A percentile compares a stretch with the other conserved stretches of the same genome.
phyloP scores from a whole-genome alignment of 1,140 invertebrate genomes.

The Dreissena polymorpha region DNA sequence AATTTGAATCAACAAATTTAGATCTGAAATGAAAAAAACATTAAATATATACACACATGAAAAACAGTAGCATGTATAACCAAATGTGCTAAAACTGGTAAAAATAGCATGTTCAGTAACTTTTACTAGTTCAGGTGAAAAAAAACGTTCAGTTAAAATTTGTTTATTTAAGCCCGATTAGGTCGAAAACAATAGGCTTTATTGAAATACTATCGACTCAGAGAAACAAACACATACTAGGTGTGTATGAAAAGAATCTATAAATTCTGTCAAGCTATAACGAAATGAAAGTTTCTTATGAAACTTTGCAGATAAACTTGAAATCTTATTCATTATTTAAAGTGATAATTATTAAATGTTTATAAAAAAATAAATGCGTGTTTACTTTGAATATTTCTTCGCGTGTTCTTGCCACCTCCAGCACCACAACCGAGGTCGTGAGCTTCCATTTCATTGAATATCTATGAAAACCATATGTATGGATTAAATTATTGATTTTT shows the following conservation, averaged over 20 bases:
- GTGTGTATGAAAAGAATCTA: background rate
- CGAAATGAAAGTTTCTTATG: background rate
- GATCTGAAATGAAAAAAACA: background rate
- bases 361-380: background rate
- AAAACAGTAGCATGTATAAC: background rate
- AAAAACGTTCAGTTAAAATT: background rate
- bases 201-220: background rate
- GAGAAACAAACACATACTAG: background rate
- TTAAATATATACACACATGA: background rate
- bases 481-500: background rate
- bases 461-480: conserved; percentile 4
- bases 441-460: conserved; percentile 21
- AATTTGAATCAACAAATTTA: background rate
- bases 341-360: conserved; percentile 5
- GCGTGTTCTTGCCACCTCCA: conserved; percentile 22
- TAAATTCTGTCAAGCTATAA: background rate
- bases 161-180: background rate
- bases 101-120: background rate
- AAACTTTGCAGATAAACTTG: too few species aligned
- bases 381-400: conserved; percentile 28
- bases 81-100: background rate
- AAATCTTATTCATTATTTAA: too few species aligned
- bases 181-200: background rate
- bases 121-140: background rate
- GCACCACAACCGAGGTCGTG: conserved; percentile 44